A percentile compares a stretch with the other conserved stretches of the same genome.
Evolutionary conservation across 2,113 vertebrate species (phyloP).

Genomic region (Otolemur garnettii): DNA sequence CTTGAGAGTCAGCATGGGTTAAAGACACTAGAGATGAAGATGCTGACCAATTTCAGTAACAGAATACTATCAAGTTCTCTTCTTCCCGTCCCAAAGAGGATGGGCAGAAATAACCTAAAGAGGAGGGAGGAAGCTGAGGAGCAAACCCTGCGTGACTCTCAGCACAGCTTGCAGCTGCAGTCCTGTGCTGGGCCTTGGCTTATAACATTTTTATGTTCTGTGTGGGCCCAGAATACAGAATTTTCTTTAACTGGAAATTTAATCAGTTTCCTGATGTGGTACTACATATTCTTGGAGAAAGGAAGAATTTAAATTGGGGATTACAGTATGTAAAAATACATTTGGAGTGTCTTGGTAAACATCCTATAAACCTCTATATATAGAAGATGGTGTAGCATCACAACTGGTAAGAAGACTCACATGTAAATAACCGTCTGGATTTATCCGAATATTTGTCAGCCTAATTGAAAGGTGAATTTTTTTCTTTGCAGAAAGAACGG

Average conservation of each 20-base stretch:
- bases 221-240: no score
- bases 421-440: background rate
- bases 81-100: background rate
- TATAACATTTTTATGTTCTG: background rate
- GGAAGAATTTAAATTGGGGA: background rate
- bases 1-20: background rate
- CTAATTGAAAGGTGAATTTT: background rate
- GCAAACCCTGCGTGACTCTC: background rate
- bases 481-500: constrained; percentile 94
- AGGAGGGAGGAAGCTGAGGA: background rate
- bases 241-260: constrained; percentile 1
- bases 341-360: background rate
- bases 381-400: background rate
- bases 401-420: background rate
- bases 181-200: background rate
- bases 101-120: background rate
- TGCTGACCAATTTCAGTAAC: background rate
- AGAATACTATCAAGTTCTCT: background rate
- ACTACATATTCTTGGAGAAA: background rate
- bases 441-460: background rate
- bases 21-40: background rate
- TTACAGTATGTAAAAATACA: background rate
- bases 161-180: no score
- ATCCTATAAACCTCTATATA: background rate
- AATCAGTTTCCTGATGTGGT: background rate